Conservation (phyloP, 2,797 vertebrate genomes). For the Macropus fuliginosus region DNA sequence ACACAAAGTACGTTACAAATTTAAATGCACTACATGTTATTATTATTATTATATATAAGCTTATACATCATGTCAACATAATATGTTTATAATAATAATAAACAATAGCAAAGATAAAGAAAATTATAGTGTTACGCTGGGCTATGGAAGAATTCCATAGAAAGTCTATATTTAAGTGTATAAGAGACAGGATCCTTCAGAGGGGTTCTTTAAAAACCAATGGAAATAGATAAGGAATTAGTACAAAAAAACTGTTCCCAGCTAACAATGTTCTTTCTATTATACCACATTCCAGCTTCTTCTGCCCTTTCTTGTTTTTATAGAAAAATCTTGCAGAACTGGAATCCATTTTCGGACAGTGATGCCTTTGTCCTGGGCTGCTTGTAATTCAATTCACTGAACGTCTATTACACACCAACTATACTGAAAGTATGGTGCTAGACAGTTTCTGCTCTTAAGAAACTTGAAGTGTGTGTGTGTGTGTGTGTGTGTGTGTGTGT, state of each 20-base stretch:
- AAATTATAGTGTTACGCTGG: background rate
- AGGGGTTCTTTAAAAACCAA: background rate
- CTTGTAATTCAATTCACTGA: background rate
- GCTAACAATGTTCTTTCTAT: background rate
- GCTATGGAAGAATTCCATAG: background rate
- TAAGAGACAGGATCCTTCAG: background rate
- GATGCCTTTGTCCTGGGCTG: background rate
- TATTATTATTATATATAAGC: background rate
- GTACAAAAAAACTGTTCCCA: background rate
- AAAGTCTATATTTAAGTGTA: background rate
- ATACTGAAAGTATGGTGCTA: background rate
- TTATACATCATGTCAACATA: background rate
- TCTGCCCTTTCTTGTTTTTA: background rate
- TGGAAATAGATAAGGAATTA: background rate
- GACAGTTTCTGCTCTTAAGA: background rate
- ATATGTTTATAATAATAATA: background rate
- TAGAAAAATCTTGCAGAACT: background rate
- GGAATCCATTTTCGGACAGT: background rate
- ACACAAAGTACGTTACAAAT: background rate
- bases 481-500: background rate
- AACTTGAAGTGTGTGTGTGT: background rate
- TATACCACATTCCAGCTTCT: background rate
- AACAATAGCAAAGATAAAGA: background rate
- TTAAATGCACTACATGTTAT: background rate
- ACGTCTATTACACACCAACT: background rate